Evolutionary conservation across 2,113 vertebrate genomes (phyloP).

Genomic region (Stigmatopora argus): DNA sequence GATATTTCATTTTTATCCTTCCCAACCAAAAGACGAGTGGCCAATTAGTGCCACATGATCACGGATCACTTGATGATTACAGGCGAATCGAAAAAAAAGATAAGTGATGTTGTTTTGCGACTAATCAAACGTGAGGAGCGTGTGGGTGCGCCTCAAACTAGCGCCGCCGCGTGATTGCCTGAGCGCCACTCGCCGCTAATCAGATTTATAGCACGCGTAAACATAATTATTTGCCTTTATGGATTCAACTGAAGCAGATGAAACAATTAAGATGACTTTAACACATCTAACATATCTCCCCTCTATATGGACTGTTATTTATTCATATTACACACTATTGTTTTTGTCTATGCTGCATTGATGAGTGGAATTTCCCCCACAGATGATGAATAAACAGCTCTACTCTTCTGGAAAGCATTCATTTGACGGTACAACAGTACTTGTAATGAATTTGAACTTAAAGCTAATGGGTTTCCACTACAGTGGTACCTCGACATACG

Average conservation of each 20-base stretch:
- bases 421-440: too few species aligned
- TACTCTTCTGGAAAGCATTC: too few species aligned
- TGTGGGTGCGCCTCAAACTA: slow-evolving; percentile 45
- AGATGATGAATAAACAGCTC: too few species aligned
- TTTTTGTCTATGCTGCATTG: too few species aligned
- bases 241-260: slow-evolving; percentile 45
- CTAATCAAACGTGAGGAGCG: slow-evolving; percentile 44
- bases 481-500: too few species aligned
- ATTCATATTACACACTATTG: too few species aligned
- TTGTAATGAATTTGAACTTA: too few species aligned
- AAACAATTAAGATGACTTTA: slow-evolving; percentile 54
- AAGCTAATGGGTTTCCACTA: too few species aligned
- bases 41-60: slow-evolving; percentile 3
- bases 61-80: slow-evolving; percentile 27
- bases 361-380: too few species aligned
- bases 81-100: slow-evolving; percentile 27
- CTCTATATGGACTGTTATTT: too few species aligned
- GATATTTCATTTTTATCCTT: neutral
- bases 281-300: slow-evolving; percentile 24
- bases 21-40: neutral
- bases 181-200: slow-evolving; percentile 39
- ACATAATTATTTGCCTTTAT: slow-evolving; percentile 55
- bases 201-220: slow-evolving; percentile 57
- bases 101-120: slow-evolving; percentile 31
- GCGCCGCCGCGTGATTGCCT: slow-evolving; percentile 31